Evolutionary conservation across 2,113 vertebrate species (phyloP), one percentile per base, ranked within the genome.

Genomic region (Cricetomys ansorgei): DNA sequence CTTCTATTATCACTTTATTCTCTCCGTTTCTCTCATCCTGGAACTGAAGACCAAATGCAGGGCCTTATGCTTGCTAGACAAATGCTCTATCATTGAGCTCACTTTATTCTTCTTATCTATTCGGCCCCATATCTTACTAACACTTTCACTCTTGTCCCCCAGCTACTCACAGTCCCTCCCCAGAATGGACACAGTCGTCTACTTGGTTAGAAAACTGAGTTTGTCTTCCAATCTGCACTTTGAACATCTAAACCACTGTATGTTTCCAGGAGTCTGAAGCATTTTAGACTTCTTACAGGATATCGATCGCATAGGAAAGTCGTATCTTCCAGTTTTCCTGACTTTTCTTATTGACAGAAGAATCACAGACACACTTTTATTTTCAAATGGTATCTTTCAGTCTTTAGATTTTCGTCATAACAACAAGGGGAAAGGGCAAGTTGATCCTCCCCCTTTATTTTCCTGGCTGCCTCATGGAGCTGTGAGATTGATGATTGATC

Each of bases 401-500:
- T 25, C 76, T 91, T 92, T 45, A 64, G 65, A 55, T 55, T 11
- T 37, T 45, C 40, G 76, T 0, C 27, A 7, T 48, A 67, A 45
- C 19, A 69, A 29, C 29, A 81, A 75, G 43, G n/a, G 91, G 79
- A 76, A 90, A 96, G 13, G 8, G 86, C 55, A 73, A 0, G 6
- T 67, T 94, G 81, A 23, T 40, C 31, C 17, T 19, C 70, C 48
- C 40, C 15, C 15, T 45, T 62, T 50, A 27, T 88, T 96, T 92
- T 86, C 84, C 48, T 77, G 62, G 65, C 65, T 90, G 67, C 37
- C 45, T 92, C 75, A 62, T 88, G 62, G 10, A 75, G 92, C 62
- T 79, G 45, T 92, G 88, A 95, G 69, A 94, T 45, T 86, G 77
- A 96, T 79, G 80, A 94, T 81, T 73, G 92, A 94, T 94, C 90